Conservation (phyloP, 2,113 vertebrate species). For the Zosterops hypoxanthus region DNA sequence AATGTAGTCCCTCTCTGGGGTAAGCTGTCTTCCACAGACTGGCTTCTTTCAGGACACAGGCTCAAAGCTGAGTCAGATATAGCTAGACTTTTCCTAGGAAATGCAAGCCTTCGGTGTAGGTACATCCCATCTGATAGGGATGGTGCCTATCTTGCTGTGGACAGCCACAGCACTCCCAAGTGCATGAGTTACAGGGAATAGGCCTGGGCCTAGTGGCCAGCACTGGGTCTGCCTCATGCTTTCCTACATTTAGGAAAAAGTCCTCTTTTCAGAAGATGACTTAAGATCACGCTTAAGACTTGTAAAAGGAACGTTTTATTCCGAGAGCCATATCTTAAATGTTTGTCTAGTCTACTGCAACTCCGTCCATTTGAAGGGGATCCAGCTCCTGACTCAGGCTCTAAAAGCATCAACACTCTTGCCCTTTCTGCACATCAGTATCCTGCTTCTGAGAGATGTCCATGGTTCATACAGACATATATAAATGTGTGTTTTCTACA, state of each 20-base stretch:
- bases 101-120: neutral
- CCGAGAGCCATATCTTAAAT: neutral
- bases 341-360: neutral
- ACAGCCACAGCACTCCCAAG: neutral
- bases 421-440: neutral
- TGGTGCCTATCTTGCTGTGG: accelerated
- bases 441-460: neutral
- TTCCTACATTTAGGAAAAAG: neutral
- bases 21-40: neutral
- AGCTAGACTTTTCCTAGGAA: neutral
- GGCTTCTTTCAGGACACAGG: neutral
- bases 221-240: neutral
- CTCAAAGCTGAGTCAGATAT: neutral
- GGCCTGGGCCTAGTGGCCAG: neutral
- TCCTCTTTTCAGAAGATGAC: neutral
- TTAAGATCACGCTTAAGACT: neutral
- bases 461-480: neutral
- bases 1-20: neutral
- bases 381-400: neutral
- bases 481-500: neutral
- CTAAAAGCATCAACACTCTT: neutral
- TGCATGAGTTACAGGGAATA: neutral
- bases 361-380: neutral
- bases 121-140: neutral
- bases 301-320: neutral